phyloP scores from a whole-genome alignment of 2,113 vertebrate genomes.

The Cinclus mexicanus region DNA sequence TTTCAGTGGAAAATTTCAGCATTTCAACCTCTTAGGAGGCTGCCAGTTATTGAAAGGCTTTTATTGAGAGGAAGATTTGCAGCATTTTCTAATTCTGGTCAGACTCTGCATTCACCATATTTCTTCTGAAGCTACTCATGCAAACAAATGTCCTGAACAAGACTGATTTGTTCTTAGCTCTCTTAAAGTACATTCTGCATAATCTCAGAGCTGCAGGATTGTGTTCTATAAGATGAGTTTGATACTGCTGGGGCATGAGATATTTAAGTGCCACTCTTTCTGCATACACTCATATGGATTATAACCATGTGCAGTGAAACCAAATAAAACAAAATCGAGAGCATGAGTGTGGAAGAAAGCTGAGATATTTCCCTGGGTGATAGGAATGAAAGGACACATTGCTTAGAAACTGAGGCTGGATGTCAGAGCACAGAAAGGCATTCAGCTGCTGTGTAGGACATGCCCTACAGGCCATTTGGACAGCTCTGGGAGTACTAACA shows the following conservation, averaged over 20 bases:
- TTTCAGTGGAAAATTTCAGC: not conserved
- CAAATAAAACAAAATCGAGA: not conserved
- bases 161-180: not conserved
- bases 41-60: not conserved
- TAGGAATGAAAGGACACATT: not conserved
- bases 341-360: not conserved
- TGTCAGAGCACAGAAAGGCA: not conserved
- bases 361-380: not conserved
- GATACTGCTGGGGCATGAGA: not conserved
- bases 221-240: not conserved
- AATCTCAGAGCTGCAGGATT: not conserved
- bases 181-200: not conserved
- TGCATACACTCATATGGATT: not conserved
- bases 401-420: not conserved
- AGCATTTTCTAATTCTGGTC: conserved; percentile 9
- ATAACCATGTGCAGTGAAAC: not conserved
- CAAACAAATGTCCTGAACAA: not conserved
- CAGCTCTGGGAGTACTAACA: not conserved
- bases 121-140: not conserved
- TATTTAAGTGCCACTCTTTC: not conserved
- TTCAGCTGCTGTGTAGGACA: not conserved
- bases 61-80: not conserved
- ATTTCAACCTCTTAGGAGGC: not conserved
- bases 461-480: not conserved
- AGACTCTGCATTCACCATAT: not conserved